Conservation (phyloP, 2,113 vertebrate genomes). For the Geococcyx californianus region DNA sequence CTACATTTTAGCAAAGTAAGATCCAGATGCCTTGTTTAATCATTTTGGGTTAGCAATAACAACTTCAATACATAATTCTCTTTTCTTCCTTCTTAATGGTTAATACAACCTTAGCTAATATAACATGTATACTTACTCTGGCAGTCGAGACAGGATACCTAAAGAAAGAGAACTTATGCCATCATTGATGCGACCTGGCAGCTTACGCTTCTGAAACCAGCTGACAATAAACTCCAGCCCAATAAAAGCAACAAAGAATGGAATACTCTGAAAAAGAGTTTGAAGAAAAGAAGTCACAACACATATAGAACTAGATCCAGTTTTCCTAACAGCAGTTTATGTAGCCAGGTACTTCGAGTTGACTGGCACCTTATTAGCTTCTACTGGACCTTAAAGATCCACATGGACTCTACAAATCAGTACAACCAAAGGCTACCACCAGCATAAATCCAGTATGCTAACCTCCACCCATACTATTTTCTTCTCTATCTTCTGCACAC, state of each 20-base stretch:
- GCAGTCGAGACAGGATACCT: conserved; percentile 86
- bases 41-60: not conserved
- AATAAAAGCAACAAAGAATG: conserved; percentile 86
- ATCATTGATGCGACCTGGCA: conserved; percentile 77
- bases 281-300: not conserved
- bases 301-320: not conserved
- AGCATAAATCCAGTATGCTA: not conserved
- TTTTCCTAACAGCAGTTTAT: not conserved
- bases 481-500: not conserved
- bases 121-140: conserved; percentile 76
- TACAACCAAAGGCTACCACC: not conserved
- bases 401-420: not conserved
- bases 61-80: not conserved
- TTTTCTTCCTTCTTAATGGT: not conserved
- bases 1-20: not conserved
- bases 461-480: not conserved
- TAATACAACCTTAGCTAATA: not conserved
- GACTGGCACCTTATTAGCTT: not conserved
- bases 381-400: not conserved
- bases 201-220: conserved; percentile 73
- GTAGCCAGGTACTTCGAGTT: not conserved
- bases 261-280: conserved; percentile 81
- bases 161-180: conserved; percentile 84
- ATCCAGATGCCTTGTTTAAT: not conserved
- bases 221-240: conserved; percentile 83